phyloP scores from a whole-genome alignment of 2,888 invertebrate species.

The Lathronympha strigana region DNA sequence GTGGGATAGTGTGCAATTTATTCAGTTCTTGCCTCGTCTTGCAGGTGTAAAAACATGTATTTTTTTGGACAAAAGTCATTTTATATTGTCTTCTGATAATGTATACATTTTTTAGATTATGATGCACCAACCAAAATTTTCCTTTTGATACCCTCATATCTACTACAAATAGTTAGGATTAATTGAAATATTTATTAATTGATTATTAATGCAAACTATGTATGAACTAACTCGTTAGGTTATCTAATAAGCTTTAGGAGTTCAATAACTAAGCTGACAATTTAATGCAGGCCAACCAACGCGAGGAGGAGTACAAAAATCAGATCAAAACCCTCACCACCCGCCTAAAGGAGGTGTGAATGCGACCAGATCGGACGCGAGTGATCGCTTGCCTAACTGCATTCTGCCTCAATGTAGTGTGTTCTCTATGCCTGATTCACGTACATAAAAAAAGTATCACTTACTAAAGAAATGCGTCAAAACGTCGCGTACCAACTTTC shows the following conservation, averaged over 20 bases:
- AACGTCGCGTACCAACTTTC: background rate
- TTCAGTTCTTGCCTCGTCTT: background rate
- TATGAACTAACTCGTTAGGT: background rate
- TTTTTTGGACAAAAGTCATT: background rate
- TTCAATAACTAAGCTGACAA: slow-evolving; percentile 59
- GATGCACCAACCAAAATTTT: slow-evolving; percentile 74
- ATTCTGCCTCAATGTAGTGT: slow-evolving; percentile 66
- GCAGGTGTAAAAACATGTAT: background rate
- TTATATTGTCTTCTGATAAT: background rate
- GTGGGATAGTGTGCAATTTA: too few species aligned
- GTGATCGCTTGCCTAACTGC: slow-evolving; percentile 79
- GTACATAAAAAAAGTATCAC: slow-evolving; percentile 46
- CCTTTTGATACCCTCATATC: slow-evolving; percentile 32
- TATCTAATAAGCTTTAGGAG: slow-evolving; percentile 2
- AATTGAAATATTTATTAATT: background rate
- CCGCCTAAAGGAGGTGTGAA: slow-evolving; percentile 99
- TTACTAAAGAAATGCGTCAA: background rate
- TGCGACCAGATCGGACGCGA: slow-evolving; percentile 67
- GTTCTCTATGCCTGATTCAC: slow-evolving; percentile 59
- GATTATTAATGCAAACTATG: slow-evolving; percentile 39
- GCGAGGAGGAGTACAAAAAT: slow-evolving; percentile 99
- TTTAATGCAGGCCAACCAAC: slow-evolving; percentile 96
- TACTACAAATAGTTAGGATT: slow-evolving; percentile 3
- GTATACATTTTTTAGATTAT: slow-evolving; percentile 48
- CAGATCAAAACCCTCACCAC: slow-evolving; percentile 99